Percentiles rank a stretch among this genome's conserved stretches.
Evolutionary conservation across 1,140 invertebrate genomes (phyloP).

Genomic region (Rhagoletis zephyria): DNA sequence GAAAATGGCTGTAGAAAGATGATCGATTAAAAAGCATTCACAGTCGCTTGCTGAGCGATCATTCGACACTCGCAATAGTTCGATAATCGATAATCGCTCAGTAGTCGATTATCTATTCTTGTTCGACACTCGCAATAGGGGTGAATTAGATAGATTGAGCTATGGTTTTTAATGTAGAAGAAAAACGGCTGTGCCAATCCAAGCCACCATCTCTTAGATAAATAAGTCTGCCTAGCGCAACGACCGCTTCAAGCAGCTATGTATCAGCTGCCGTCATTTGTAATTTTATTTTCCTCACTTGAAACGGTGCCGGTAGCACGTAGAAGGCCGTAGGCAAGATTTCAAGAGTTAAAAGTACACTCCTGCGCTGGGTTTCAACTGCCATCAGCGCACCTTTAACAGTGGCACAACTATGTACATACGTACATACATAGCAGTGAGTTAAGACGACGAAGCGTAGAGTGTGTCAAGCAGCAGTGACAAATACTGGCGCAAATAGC

Average conservation of each 20-base stretch:
- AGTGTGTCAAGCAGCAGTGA: not conserved
- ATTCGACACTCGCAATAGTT: too few species aligned
- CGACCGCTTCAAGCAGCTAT: not conserved
- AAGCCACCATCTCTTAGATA: not conserved
- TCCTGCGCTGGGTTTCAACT: not conserved
- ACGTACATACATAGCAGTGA: not conserved
- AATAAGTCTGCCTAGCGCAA: not conserved
- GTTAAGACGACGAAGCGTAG: not conserved
- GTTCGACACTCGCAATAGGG: too few species aligned
- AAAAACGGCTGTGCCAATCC: not conserved
- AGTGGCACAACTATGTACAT: not conserved
- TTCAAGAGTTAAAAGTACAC: slow-evolving; percentile 5
- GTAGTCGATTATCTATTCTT: too few species aligned
- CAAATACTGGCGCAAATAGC: not conserved
- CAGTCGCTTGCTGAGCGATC: too few species aligned
- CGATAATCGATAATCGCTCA: too few species aligned
- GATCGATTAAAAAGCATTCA: too few species aligned
- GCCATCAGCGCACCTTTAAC: not conserved
- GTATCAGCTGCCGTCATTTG: not conserved
- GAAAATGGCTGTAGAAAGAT: too few species aligned
- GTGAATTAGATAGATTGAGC: slow-evolving; percentile 19
- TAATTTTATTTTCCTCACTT: slow-evolving; percentile 18
- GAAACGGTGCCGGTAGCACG: not conserved
- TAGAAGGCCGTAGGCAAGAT: not conserved
- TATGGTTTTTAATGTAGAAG: slow-evolving; percentile 11